Base-by-base conservation (phyloP, 2,888 invertebrate genomes). In the Operophtera brumata region DNA sequence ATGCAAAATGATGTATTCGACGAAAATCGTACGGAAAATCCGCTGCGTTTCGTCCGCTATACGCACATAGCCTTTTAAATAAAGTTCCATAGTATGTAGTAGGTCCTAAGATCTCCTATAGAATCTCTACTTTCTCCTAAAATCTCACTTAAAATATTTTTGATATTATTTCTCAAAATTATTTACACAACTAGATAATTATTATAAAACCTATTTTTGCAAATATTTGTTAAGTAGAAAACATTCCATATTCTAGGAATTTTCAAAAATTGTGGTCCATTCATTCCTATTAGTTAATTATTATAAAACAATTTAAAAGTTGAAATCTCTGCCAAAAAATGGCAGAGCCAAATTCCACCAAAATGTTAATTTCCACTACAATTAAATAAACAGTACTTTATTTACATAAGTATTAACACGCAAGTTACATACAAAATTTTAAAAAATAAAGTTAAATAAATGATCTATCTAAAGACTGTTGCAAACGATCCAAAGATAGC, bases 101-200 rank as follows among this genome's bases (percentile, higher is more conserved):
- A n/a, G n/a, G n/a, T 41, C 41, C 6, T 41, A 26, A 41, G 41
- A 53, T 52, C 36, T 52, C 52, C 11, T 50, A 10, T 20, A 32
- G 39, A 47, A 50, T 32, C 32, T 44, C 50, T 51, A 52, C 47
- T 51, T 48, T 53, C 47, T 47, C 47, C 30, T 30, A 46, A 35
- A 51, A 51, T 37, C 42, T 43, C 34, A 28, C 41, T 53, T 42
- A 35, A 41, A 6, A 52, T 52, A 52, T 52, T 52, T 52, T 52
- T 52, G 53, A 47, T 53, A 47, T 42, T 11, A n/a, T 41, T 53
- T 28, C 41, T 35, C 37, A 25, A 47, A 20, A 46, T 47, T 52
- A 52, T 52, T 52, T 52, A 52, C 52, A 47, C 14, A 39, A 5
- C 34, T 45, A 51, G 39, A 50, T 32, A 34, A 34, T 20, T 43